phyloP scores from a whole-genome alignment of 2,113 vertebrate genomes.

The Terrapene triunguis region DNA sequence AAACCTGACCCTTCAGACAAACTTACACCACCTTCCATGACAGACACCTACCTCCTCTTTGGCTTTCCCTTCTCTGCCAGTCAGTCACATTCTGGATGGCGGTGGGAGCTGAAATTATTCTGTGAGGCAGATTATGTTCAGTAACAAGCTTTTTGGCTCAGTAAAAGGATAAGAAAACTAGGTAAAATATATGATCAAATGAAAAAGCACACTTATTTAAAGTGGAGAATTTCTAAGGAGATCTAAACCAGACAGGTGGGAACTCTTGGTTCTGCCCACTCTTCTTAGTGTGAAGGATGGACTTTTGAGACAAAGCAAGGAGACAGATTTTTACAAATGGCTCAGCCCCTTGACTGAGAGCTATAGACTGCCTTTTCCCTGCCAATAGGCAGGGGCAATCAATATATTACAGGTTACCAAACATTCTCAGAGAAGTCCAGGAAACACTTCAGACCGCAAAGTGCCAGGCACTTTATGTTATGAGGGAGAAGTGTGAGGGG shows the following conservation, averaged over 20 bases:
- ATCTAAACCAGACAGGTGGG: neutral
- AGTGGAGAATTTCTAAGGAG: neutral
- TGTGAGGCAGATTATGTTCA: conserved; percentile 33
- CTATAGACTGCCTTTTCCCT: neutral
- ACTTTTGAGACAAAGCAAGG: neutral
- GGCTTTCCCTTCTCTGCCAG: neutral
- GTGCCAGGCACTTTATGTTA: too few relatives aligned
- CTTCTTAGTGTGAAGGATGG: neutral
- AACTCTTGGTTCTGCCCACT: neutral
- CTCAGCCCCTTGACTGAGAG: neutral
- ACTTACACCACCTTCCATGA: neutral
- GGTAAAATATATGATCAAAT: neutral
- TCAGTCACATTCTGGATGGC: neutral
- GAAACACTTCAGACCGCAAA: neutral
- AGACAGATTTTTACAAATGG: rapidly evolving
- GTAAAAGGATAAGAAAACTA: neutral
- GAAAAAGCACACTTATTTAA: neutral
- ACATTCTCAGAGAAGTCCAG: rapidly evolving
- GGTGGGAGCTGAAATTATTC: conserved; percentile 17
- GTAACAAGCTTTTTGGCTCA: conserved; percentile 7
- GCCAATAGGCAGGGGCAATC: neutral
- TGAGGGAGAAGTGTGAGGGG: neutral
- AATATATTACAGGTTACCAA: rapidly evolving
- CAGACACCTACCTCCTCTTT: neutral
- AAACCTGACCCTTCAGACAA: conserved; percentile 10